These are phyloP conservation scores for Hyposmocoma kahamanoa DNA, from an alignment of 1,140 invertebrate species.

Conservation along the genomic window DNA sequence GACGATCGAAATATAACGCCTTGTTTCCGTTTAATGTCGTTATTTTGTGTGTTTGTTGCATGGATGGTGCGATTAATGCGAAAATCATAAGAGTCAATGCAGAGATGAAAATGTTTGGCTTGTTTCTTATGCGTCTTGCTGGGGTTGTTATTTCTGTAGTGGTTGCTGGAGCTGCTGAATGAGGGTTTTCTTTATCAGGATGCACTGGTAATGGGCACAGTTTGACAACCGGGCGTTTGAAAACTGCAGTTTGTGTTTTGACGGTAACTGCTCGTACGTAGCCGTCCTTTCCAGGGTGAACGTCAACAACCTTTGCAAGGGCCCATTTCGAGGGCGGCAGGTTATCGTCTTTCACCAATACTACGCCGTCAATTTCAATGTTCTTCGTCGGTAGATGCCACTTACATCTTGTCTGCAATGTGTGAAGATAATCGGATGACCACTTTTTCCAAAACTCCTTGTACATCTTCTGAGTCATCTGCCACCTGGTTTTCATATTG, in stretches of 20 bases:
- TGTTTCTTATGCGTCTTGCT: too few species aligned
- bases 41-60: not conserved
- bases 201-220: too few species aligned
- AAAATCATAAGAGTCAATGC: not conserved
- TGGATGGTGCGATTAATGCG: not conserved
- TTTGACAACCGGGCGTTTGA: too few species aligned
- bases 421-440: constrained; percentile 23
- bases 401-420: constrained; percentile 19
- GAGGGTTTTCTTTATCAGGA: too few species aligned
- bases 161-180: too few species aligned
- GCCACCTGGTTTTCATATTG: constrained; percentile 11
- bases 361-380: not conserved
- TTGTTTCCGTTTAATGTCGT: not conserved
- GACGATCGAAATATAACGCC: not conserved
- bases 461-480: constrained; percentile 1
- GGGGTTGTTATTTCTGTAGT: too few species aligned
- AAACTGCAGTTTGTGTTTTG: constrained; percentile 13
- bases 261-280: constrained; percentile 16
- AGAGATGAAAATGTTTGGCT: too few species aligned
- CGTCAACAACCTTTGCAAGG: constrained; percentile 18
- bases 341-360: constrained; percentile 4
- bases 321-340: constrained; percentile 20
- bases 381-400: constrained; percentile 8
- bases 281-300: constrained; percentile 21
- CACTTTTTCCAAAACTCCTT: constrained; percentile 31